Base-by-base conservation (phyloP, 2,113 vertebrate species). In the Aythya baeri region DNA sequence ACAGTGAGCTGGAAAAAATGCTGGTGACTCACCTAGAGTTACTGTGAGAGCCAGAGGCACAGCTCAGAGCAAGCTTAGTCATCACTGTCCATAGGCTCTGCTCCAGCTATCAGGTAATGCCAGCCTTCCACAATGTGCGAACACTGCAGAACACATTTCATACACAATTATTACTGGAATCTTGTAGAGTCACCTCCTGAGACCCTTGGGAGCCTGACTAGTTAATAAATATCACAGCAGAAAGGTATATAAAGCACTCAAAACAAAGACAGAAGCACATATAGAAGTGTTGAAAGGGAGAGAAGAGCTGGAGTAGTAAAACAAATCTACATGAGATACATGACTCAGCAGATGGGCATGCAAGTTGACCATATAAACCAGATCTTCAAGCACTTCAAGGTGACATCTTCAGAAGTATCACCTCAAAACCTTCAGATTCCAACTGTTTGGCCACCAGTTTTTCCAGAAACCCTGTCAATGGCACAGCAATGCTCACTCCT, bases 131-230 rank as follows among this genome's bases (percentile, higher is more conserved):
- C 3, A 1, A 32, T 7, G 31, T 55, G 4, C 81, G 79, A 86
- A 72, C 57, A 17, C 87, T 54, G 73, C 72, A 61, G 43, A 91
- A 73, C 72, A 67, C 21, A 13, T 87, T 88, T 82, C 86, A 73
- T 66, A 87, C 88, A 93, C 70, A 94, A 86, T 96, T 95, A 96
- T 87, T 91, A 21, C 86, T 96, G 86, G 54, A 95, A 92, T 92
- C 88, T 94, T 78, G 61, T 12, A 76, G 88, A 95, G 79, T 96
- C 88, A 83, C 91, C 94, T 79, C 77, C 58, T 50, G 59, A 46
- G 74, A 84, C 92, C 83, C 81, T 82, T 34, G 86, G 93, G 93
- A 96, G 43, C 9, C 66, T 59, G 74, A 71, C 74, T 22, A 87
- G 86, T 43, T 91, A 86, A 93, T 73, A 92, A 66, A 29, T 59